Conservation (phyloP, 2,888 invertebrate genomes). For the Lamproptera curius region DNA sequence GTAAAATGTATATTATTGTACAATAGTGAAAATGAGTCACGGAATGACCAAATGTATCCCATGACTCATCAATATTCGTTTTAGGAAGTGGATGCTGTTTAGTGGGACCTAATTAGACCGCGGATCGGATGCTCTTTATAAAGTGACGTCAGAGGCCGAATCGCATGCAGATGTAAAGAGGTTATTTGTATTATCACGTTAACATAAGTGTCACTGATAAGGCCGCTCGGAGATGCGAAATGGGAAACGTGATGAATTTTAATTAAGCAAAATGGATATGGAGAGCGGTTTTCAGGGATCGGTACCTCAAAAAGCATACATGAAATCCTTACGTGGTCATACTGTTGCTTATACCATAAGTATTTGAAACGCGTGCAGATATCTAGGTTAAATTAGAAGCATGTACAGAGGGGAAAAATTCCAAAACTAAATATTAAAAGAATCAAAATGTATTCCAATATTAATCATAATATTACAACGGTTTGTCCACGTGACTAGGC, state of each 20-base stretch:
- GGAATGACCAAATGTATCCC: slow-evolving; percentile 54
- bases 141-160: slow-evolving; percentile 2
- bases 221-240: background rate
- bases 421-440: too few species aligned
- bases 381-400: too few species aligned
- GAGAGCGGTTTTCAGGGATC: background rate
- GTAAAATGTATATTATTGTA: slow-evolving; percentile 47
- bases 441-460: too few species aligned
- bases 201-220: slow-evolving; percentile 11
- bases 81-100: slow-evolving; percentile 24
- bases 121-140: slow-evolving; percentile 11
- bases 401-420: too few species aligned
- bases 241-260: slow-evolving; percentile 1
- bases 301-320: too few species aligned
- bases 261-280: slow-evolving; percentile 1
- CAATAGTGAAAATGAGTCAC: slow-evolving; percentile 43
- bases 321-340: too few species aligned
- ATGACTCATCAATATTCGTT: slow-evolving; percentile 51
- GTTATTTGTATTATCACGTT: slow-evolving; percentile 4
- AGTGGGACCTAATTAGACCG: slow-evolving; percentile 20
- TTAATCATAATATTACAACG: too few species aligned
- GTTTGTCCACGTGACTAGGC: too few species aligned
- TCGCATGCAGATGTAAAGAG: background rate
- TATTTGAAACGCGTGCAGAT: too few species aligned
- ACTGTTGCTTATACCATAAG: too few species aligned